These are phyloP conservation scores for Microtus ochrogaster DNA, from an alignment of 2,113 vertebrate species.

Conservation along the genomic window DNA sequence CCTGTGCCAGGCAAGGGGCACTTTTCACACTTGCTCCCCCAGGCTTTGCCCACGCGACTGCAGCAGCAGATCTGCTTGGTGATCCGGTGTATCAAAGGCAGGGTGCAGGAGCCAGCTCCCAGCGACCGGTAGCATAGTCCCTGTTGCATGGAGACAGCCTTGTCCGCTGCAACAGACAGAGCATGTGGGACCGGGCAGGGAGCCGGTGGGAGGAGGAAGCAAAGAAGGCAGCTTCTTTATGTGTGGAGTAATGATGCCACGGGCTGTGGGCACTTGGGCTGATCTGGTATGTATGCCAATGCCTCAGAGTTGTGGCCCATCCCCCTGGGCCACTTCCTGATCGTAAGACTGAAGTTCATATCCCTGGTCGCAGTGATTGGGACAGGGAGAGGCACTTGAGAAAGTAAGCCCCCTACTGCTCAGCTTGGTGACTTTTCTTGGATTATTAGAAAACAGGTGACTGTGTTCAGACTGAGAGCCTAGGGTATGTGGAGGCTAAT, in stretches of 20 bases:
- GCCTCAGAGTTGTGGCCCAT: neutral
- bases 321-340: neutral
- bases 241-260: neutral
- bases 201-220: neutral
- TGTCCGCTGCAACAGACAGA: conserved; percentile 92
- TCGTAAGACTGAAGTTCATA: neutral
- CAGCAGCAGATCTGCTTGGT: conserved; percentile 99
- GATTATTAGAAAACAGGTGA: neutral
- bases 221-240: neutral
- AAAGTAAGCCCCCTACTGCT: neutral
- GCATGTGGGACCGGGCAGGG: accelerated
- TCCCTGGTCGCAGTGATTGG: neutral
- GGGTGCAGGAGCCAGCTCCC: conserved; percentile 86
- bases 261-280: too few species aligned
- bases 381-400: neutral
- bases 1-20: conserved; percentile 94
- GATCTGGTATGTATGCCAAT: too few species aligned
- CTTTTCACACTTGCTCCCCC: conserved; percentile 91
- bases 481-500: neutral
- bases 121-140: conserved; percentile 92
- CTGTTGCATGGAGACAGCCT: conserved; percentile 92
- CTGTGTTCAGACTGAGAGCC: neutral
- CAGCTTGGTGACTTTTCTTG: neutral
- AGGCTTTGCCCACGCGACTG: conserved; percentile 97
- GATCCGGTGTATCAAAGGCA: conserved; percentile 94